Percentiles rank a stretch among this genome's conserved stretches.
These are phyloP conservation scores for Anguilla megastoma DNA, from an alignment of 2,797 vertebrate genomes.

Conservation along the genomic window DNA sequence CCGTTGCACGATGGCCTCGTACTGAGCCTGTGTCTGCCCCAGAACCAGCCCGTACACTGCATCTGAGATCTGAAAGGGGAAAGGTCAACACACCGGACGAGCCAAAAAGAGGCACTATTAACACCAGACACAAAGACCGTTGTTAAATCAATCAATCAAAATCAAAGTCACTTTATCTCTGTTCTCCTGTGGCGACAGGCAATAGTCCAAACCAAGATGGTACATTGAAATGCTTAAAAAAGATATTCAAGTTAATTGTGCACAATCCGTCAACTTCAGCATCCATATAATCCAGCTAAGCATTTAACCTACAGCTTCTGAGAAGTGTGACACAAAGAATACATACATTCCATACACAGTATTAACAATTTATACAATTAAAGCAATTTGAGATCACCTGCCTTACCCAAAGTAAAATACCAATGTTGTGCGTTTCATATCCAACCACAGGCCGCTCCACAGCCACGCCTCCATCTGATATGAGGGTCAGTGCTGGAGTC, in stretches of 20 bases:
- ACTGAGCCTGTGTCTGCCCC: slow-evolving; percentile 73
- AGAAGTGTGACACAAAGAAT: background rate
- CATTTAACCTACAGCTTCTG: background rate
- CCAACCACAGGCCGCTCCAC: background rate
- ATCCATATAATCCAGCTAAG: background rate
- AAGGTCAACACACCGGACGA: background rate
- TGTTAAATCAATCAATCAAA: background rate
- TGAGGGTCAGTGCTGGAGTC: background rate
- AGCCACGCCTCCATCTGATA: background rate
- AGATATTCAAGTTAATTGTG: background rate
- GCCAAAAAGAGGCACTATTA: background rate
- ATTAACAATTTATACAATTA: background rate
- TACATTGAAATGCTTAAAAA: background rate
- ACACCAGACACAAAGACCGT: background rate
- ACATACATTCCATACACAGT: background rate
- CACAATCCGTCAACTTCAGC: background rate
- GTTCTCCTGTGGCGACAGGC: background rate
- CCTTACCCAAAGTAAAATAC: background rate
- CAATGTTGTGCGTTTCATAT: background rate
- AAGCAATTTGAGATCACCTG: no score
- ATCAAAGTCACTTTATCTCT: background rate
- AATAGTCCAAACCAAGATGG: background rate
- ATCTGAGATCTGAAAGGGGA: slow-evolving; percentile 79
- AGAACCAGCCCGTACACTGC: slow-evolving; percentile 85
- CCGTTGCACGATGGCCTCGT: slow-evolving; percentile 66